These are phyloP conservation scores for Tetranychus piercei DNA, from an alignment of 2,888 invertebrate genomes.

Conservation along the genomic window DNA sequence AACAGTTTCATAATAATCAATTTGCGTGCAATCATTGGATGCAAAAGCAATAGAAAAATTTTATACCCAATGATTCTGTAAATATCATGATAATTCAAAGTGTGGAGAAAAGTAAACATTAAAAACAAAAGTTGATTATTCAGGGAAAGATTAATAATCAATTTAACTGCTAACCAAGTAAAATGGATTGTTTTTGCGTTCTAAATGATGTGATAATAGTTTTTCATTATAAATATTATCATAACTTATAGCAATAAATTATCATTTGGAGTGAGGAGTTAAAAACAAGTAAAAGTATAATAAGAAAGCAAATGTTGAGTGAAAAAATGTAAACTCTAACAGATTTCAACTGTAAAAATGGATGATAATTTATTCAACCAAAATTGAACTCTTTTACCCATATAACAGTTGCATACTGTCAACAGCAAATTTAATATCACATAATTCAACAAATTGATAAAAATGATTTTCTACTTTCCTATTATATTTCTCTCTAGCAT, in stretches of 20 bases:
- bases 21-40: too few species aligned
- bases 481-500: too few species aligned
- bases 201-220: not conserved
- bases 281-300: too few species aligned
- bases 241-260: not conserved
- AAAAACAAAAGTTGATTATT: not conserved
- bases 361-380: not conserved
- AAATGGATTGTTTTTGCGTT: not conserved
- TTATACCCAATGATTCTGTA: too few species aligned
- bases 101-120: not conserved
- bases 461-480: not conserved
- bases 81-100: too few species aligned
- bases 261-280: not conserved
- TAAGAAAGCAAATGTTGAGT: not conserved
- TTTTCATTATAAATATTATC: not conserved
- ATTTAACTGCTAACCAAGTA: not conserved
- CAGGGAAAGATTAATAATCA: not conserved
- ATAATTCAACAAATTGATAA: not conserved
- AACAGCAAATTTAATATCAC: not conserved
- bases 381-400: not conserved
- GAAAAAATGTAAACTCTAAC: not conserved
- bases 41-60: too few species aligned
- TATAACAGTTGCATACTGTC: not conserved
- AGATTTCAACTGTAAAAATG: not conserved
- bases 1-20: too few species aligned